Conservation (phyloP, 2,888 invertebrate species). For the Eupithecia inturbata region DNA sequence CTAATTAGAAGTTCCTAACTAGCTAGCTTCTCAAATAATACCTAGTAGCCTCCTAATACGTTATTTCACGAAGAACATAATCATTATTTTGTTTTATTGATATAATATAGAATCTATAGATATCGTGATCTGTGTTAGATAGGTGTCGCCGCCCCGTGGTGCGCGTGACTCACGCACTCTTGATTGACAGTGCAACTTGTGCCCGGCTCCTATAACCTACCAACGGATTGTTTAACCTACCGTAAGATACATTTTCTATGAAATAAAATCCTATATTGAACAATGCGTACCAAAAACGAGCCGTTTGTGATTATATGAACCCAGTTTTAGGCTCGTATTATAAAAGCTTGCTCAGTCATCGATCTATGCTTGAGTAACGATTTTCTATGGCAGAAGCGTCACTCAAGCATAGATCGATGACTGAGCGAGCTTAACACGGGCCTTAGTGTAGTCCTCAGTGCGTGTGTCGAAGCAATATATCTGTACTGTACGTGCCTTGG, state of each 20-base stretch:
- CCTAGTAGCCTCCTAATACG: constrained; percentile 63
- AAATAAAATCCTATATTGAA: neutral
- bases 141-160: constrained; percentile 29
- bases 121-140: constrained; percentile 63
- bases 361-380: too few relatives aligned
- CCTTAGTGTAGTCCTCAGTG: neutral
- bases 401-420: too few relatives aligned
- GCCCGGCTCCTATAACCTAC: neutral
- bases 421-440: too few relatives aligned
- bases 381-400: too few relatives aligned
- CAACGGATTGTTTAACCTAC: neutral
- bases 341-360: too few relatives aligned
- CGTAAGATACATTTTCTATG: neutral
- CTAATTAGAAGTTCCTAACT: constrained; percentile 83
- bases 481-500: constrained; percentile 76
- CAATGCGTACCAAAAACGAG: neutral
- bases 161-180: constrained; percentile 20
- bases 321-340: too few relatives aligned
- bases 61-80: constrained; percentile 57
- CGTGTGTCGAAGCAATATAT: constrained; percentile 57
- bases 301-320: constrained; percentile 2
- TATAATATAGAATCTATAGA: constrained; percentile 59
- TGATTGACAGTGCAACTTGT: neutral
- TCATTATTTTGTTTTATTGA: constrained; percentile 62
- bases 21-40: constrained; percentile 77